A percentile compares a stretch with the other conserved stretches of the same genome.
phyloP scores from a whole-genome alignment of 2,113 vertebrate genomes.

The Pipra filicauda region DNA sequence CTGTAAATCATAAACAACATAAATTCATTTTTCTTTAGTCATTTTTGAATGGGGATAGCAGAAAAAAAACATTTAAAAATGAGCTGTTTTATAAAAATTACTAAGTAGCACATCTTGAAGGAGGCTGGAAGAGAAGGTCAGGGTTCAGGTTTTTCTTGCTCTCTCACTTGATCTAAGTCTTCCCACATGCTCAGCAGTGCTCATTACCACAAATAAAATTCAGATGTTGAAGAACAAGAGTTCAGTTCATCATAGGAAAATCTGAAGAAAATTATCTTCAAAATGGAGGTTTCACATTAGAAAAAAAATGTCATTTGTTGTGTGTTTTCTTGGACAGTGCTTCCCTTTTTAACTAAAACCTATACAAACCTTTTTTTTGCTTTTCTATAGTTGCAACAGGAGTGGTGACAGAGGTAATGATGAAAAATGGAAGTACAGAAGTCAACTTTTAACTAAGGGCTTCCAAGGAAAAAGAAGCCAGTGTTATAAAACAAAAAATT shows the following conservation, averaged over 20 bases:
- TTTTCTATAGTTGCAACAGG: background rate
- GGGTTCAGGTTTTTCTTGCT: slow-evolving; percentile 19
- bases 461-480: background rate
- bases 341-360: background rate
- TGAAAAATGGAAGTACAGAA: background rate
- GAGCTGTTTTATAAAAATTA: background rate
- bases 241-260: slow-evolving; percentile 21
- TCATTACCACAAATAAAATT: slow-evolving; percentile 62
- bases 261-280: slow-evolving; percentile 38
- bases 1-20: background rate
- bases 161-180: slow-evolving; percentile 51
- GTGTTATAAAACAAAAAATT: background rate
- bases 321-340: background rate
- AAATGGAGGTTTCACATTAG: background rate
- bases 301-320: background rate
- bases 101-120: slow-evolving; percentile 4
- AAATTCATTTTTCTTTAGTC: background rate
- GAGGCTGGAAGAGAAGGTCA: slow-evolving; percentile 35
- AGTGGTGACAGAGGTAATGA: background rate
- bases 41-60: background rate
- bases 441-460: background rate
- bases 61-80: background rate
- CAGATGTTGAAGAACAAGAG: slow-evolving; percentile 32
- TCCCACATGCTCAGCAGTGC: slow-evolving; percentile 32
- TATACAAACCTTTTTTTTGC: background rate